These are phyloP conservation scores for Eupsilia transversa DNA, from an alignment of 2,888 invertebrate species.

Conservation along the genomic window DNA sequence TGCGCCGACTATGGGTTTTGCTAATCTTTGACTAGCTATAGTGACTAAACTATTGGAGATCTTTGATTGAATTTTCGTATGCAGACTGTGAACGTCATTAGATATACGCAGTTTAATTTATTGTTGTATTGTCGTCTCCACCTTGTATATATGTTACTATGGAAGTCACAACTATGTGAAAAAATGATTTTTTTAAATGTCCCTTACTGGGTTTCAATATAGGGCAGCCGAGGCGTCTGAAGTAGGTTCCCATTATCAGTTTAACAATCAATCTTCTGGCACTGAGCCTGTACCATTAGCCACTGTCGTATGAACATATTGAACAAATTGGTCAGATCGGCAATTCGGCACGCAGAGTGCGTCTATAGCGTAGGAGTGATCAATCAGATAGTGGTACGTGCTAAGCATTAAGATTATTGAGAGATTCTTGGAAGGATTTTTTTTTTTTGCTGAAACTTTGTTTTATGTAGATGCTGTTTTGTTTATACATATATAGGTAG, in stretches of 20 bases:
- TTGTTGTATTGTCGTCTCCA: too few species aligned
- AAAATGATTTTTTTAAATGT: not conserved
- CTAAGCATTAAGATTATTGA: slow-evolving; percentile 17
- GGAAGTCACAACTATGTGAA: not conserved
- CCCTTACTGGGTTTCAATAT: not conserved
- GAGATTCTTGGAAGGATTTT: not conserved
- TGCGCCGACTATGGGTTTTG: too few species aligned
- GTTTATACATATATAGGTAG: too few species aligned
- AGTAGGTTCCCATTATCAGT: slow-evolving; percentile 15
- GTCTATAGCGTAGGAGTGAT: slow-evolving; percentile 17
- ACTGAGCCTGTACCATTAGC: slow-evolving; percentile 57
- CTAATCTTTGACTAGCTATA: too few species aligned
- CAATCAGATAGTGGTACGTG: slow-evolving; percentile 39
- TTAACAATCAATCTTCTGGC: slow-evolving; percentile 58
- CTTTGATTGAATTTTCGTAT: too few species aligned
- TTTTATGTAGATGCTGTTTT: not conserved
- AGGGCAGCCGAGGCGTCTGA: not conserved
- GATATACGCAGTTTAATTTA: too few species aligned
- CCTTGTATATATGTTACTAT: not conserved
- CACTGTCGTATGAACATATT: slow-evolving; percentile 50
- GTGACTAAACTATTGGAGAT: too few species aligned
- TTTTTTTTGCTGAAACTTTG: not conserved
- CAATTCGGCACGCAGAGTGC: slow-evolving; percentile 36
- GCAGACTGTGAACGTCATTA: too few species aligned
- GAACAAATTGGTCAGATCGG: slow-evolving; percentile 68